These are phyloP conservation scores for Lasiommata megera DNA, from an alignment of 2,888 invertebrate genomes.

Conservation along the genomic window DNA sequence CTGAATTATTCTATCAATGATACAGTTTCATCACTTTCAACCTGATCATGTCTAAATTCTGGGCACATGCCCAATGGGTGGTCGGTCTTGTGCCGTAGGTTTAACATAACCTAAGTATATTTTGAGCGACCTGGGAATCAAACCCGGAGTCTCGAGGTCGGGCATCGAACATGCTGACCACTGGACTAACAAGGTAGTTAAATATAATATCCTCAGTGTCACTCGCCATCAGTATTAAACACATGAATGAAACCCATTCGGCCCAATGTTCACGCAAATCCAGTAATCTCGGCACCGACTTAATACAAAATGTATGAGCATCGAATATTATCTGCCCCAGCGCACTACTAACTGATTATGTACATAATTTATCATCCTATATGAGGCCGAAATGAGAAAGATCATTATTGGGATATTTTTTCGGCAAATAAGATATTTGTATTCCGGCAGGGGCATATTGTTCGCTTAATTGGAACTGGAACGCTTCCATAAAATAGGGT, in stretches of 20 bases:
- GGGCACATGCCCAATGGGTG: no score
- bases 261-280: neutral
- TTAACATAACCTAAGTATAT: no score
- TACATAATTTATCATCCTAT: slow-evolving; percentile 10
- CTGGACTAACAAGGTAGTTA: no score
- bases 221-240: neutral
- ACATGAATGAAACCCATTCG: neutral
- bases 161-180: no score
- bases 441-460: neutral
- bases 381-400: slow-evolving; percentile 6
- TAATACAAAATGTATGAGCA: slow-evolving; percentile 14
- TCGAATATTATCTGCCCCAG: slow-evolving; percentile 1
- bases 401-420: slow-evolving; percentile 7
- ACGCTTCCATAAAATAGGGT: no score
- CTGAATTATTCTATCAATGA: no score
- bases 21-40: no score
- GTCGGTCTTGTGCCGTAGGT: no score
- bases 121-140: no score
- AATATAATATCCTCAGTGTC: neutral
- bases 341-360: slow-evolving; percentile 10
- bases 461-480: neutral
- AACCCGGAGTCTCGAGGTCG: no score
- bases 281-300: neutral
- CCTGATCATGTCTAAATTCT: no score
- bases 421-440: slow-evolving; percentile 8